These are phyloP conservation scores for Bombus haemorrhoidalis DNA, from an alignment of 1,140 invertebrate genomes.

Conservation along the genomic window DNA sequence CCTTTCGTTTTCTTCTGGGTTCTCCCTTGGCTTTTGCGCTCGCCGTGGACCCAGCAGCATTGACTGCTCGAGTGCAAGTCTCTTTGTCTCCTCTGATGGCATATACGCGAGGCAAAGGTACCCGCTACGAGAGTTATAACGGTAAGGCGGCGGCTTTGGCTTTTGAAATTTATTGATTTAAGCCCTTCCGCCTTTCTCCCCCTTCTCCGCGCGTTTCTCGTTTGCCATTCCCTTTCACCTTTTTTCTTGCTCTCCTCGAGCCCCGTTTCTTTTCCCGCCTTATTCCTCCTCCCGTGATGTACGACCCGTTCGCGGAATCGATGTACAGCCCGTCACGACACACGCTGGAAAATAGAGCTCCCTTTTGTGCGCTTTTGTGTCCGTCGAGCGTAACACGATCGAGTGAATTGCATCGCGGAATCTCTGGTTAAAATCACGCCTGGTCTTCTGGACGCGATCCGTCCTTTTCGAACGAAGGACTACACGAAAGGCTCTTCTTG, in stretches of 20 bases:
- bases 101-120: constrained; percentile 54
- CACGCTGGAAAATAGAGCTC: constrained; percentile 33
- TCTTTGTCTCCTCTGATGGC: constrained; percentile 66
- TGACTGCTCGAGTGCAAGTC: constrained; percentile 62
- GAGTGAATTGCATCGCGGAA: constrained; percentile 26
- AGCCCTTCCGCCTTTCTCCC: constrained; percentile 61
- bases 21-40: constrained; percentile 22
- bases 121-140: constrained; percentile 60
- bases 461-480: constrained; percentile 28
- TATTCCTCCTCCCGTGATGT: constrained; percentile 9
- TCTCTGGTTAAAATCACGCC: constrained; percentile 57
- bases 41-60: constrained; percentile 57
- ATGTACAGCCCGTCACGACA: neutral
- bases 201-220: constrained; percentile 24
- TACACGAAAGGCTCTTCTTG: neutral
- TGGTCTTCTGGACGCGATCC: constrained; percentile 1
- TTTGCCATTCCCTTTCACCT: constrained; percentile 60
- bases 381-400: constrained; percentile 46
- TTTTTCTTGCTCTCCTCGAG: constrained; percentile 31
- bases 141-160: constrained; percentile 59
- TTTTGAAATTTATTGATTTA: constrained; percentile 70
- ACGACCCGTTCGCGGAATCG: constrained; percentile 17
- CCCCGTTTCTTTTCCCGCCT: constrained; percentile 36
- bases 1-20: constrained; percentile 10
- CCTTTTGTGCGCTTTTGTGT: constrained; percentile 33